A percentile compares a stretch with the other conserved stretches of the same genome.
Conservation (phyloP, 2,113 vertebrate species). For the Ictalurus punctatus region DNA sequence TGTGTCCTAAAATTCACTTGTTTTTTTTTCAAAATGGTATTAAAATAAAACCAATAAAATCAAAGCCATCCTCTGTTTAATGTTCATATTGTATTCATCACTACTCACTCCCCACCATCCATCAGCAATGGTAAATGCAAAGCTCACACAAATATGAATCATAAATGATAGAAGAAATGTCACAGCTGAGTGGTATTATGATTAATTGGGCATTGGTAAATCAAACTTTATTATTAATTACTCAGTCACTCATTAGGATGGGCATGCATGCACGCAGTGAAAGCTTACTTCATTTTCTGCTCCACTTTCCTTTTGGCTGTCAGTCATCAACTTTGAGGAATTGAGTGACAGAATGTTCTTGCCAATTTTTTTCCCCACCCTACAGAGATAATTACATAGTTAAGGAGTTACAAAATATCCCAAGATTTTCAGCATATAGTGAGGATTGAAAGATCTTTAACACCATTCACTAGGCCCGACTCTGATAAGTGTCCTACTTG, state of each 20-base stretch:
- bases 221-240: not conserved
- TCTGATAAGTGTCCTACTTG: conserved; percentile 36
- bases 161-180: not conserved
- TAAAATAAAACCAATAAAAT: not conserved
- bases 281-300: not conserved
- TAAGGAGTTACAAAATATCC: conserved; percentile 22
- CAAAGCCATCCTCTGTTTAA: not conserved
- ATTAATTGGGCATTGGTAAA: not conserved
- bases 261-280: not conserved
- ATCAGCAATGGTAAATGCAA: not conserved
- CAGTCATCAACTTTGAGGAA: conserved; percentile 16
- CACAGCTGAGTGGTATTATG: not conserved
- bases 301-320: conserved; percentile 31
- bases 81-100: not conserved
- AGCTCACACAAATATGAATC: conserved; percentile 5
- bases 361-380: conserved; percentile 1
- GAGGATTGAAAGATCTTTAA: conserved; percentile 32
- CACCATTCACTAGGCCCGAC: conserved; percentile 14
- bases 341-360: conserved; percentile 16
- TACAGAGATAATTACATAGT: conserved; percentile 38
- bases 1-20: not conserved
- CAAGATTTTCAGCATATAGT: conserved; percentile 27
- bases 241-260: not conserved
- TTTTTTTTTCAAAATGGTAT: not conserved
- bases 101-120: not conserved